A percentile compares a stretch with the other conserved stretches of the same genome.
phyloP scores from a whole-genome alignment of 2,113 vertebrate species.

The Cryptotis parvus region DNA sequence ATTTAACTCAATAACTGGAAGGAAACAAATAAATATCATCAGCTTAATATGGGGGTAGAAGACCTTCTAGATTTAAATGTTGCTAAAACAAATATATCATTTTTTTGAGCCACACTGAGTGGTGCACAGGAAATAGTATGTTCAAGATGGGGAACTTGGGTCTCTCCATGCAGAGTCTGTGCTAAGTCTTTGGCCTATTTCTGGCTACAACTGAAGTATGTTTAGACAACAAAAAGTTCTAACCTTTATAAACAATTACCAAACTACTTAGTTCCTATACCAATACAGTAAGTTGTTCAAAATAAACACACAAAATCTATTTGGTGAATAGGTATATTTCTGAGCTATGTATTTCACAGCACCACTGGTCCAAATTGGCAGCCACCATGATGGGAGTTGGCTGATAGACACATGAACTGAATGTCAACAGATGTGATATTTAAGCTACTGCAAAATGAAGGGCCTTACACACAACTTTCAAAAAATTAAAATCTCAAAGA shows the following conservation, averaged over 20 bases:
- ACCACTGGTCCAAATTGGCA: neutral
- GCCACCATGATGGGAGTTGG: neutral
- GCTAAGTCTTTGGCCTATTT: too few species aligned
- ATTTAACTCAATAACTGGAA: neutral
- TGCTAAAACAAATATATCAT: too few species aligned
- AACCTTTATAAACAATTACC: slow-evolving; percentile 4
- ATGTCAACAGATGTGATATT: slow-evolving; percentile 33
- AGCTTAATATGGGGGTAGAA: neutral
- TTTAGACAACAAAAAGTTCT: slow-evolving; percentile 14
- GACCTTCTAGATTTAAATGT: too few species aligned
- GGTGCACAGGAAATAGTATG: too few species aligned
- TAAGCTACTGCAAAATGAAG: neutral
- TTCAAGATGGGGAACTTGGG: too few species aligned
- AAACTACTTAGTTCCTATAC: slow-evolving; percentile 9
- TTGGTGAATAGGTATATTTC: too few species aligned
- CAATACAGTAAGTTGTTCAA: slow-evolving; percentile 4
- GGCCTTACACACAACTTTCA: neutral
- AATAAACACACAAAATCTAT: neutral
- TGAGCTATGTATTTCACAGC: neutral
- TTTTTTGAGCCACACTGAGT: too few species aligned
- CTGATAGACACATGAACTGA: neutral
- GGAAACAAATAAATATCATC: neutral
- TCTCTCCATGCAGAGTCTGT: too few species aligned
- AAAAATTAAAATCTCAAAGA: slow-evolving; percentile 55
- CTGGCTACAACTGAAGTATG: neutral